These are phyloP conservation scores for Vidua macroura DNA, from an alignment of 2,113 vertebrate species.

Conservation along the genomic window DNA sequence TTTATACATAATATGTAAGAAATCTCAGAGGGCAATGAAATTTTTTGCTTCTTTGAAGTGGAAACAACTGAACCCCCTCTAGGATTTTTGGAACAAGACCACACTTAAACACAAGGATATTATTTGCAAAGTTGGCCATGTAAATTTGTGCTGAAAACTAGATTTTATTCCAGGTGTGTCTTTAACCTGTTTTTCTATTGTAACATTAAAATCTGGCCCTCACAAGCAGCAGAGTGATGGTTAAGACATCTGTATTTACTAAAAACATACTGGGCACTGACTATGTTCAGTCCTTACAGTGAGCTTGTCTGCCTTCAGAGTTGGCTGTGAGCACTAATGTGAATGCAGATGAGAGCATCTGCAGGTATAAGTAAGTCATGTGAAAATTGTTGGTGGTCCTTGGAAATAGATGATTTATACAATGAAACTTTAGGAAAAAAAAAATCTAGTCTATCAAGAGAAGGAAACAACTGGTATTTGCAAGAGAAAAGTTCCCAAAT, in stretches of 20 bases:
- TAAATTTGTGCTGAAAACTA: slow-evolving; percentile 25
- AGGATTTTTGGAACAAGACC: not conserved
- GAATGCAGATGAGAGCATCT: not conserved
- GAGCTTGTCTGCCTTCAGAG: not conserved
- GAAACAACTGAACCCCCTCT: not conserved
- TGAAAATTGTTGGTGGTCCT: not conserved
- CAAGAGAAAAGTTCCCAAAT: not conserved
- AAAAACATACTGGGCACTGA: not conserved
- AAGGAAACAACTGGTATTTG: not conserved
- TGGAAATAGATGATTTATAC: not conserved
- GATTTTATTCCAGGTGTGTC: not conserved
- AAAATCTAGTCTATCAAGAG: not conserved
- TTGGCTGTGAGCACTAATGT: not conserved
- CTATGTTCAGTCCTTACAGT: not conserved
- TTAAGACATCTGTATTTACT: not conserved
- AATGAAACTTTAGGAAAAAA: not conserved
- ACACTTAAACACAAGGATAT: not conserved
- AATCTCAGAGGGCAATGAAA: not conserved
- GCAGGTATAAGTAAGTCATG: not conserved
- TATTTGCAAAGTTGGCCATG: not conserved
- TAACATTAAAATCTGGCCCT: not conserved
- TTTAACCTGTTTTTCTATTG: not conserved
- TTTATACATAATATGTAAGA: not conserved
- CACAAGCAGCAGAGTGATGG: not conserved
- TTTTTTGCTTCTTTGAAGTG: not conserved